Evolutionary conservation across 2,797 vertebrate species (phyloP), one percentile per base, ranked within the genome.

Genomic region (Crotalus adamanteus): DNA sequence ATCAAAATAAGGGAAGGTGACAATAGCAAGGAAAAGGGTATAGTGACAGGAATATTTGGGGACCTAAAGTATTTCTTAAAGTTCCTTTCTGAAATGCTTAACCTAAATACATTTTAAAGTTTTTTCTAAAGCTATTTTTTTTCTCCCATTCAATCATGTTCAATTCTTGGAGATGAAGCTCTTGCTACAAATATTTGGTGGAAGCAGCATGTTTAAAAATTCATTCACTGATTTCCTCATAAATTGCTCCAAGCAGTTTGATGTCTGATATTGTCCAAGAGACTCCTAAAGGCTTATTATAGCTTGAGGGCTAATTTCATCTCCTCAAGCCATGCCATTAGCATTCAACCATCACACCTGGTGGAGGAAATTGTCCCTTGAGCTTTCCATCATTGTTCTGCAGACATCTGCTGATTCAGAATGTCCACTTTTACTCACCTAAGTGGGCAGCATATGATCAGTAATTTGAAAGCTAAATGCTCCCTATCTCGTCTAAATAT

Each of bases 321-420:
- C 96, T 97, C 96, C 95, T 95, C 96, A 95, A 96, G 94, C 96
- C 96, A 96, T 94, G 90, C 97, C 97, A 97, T 98, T 98, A 97
- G 95, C 96, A 96, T 97, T 97, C 91, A 42, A 9, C 55, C 28
- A 2, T 92, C 95, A 95, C 97, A 57, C 95, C 97, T 98, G 97
- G 96, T 97, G 96, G 96, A 94, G 96, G 96, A 94, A 86, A 93
- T 90, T 95, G 94, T 94, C 95, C 94, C 96, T 96, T 96, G 96
- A 95, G 95, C 97, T 96, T 96, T 94, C 95, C 97, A 97, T 98
- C 98, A 98, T 97, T 98, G 97, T 97, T 97, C 97, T 96, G 96
- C 96, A 88, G 98, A 98, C 97, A 98, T 98, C 98, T 98, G 97
- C 96, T 96, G 96, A 97, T 97, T 97, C 98, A 98, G 97, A 98